Conservation (phyloP, 2,888 invertebrate genomes). For the Apotomis betuletana region DNA sequence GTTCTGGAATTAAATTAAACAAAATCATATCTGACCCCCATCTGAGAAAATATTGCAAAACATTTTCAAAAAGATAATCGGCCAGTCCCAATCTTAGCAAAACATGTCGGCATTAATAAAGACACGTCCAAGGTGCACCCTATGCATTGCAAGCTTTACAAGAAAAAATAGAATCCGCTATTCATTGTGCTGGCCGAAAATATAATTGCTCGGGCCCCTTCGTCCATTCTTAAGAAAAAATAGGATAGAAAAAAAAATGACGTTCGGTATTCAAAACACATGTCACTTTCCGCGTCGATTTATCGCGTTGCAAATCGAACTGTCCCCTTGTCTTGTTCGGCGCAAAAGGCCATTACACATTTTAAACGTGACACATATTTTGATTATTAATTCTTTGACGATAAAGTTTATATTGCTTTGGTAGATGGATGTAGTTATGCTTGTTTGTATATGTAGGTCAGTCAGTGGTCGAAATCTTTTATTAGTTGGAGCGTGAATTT, state of each 20-base stretch:
- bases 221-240: conserved; percentile 56
- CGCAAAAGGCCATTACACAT: background rate
- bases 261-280: conserved; percentile 79
- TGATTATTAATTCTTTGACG: conserved; percentile 45
- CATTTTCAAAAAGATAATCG: conserved; percentile 54
- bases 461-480: conserved; percentile 60
- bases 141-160: conserved; percentile 65
- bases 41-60: conserved; percentile 43
- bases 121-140: conserved; percentile 71
- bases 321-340: conserved; percentile 49
- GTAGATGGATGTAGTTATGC: conserved; percentile 43
- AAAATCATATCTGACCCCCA: conserved; percentile 35
- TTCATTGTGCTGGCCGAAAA: conserved; percentile 61
- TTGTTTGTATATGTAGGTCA: conserved; percentile 21
- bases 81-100: conserved; percentile 63
- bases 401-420: conserved; percentile 40
- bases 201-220: conserved; percentile 80
- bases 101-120: conserved; percentile 64
- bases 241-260: conserved; percentile 61
- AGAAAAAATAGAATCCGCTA: conserved; percentile 51
- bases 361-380: background rate
- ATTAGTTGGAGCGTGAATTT: conserved; percentile 74
- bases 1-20: conserved; percentile 14
- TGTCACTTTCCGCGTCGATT: conserved; percentile 78
- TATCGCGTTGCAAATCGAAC: conserved; percentile 70